Base-by-base conservation (phyloP, 2,888 invertebrate genomes). In the Drosophila buzzatii region DNA sequence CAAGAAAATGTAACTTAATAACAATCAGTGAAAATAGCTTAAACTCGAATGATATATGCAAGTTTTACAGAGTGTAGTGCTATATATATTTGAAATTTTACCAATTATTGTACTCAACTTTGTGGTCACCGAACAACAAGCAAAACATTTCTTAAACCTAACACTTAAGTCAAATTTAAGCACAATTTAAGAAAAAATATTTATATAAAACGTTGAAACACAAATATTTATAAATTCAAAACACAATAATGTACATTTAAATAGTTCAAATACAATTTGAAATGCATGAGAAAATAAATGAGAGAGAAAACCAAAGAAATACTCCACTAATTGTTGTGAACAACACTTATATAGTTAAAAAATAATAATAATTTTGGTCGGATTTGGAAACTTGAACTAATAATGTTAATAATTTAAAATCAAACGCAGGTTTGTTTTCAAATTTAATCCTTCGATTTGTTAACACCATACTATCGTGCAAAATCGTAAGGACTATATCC, bases 261-360 rank as follows among this genome's bases (percentile, higher is more conserved):
- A 85, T 77, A 91, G 83, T 89, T 90, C 90, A 91, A 90, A 90
- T 90, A 81, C 79, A 91, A 90, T 90, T 90, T 90, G 91, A 89
- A 85, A 82, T 83, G 74, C 84, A 90, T 85, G 70, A 81, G 75
- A 74, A 76, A 90, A 83, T 87, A 86, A 87, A 79, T 61, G 76
- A 76, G 51, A 70, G 47, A 51, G 51, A 60, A 60, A 72, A 58
- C 33, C 68, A 42, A 39, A 27, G 27, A 51, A 37, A 23, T 37
- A 18, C 31, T 31, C 16, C 37, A 27, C 6, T 23, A 39, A 44
- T 1, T 23, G 8, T 31, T 20, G 10, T 20, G 9, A 37, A 37
- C 20, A 23, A 4, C 20, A 33, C 16, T 44, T 20, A 1, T 31
- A 31, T 14, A 8, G 10, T 42, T 9, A 9, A 16, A 57, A 35